Conservation (phyloP, 2,113 vertebrate genomes). For the cattle (Bos taurus) region ARS-UCD2.0 NC_037336.1:1882001-1882500, state of each 20-base stretch:
- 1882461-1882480: neutral
- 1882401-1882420: neutral
- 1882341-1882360: neutral
- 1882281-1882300: neutral
- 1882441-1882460: neutral
- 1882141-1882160: neutral
- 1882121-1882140: neutral
- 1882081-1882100: neutral
- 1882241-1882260: neutral
- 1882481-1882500: neutral
- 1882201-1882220: neutral
- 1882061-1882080: neutral
- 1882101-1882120: neutral
- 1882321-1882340: neutral
- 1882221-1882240: neutral
- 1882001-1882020: neutral
- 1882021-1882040: neutral
- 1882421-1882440: neutral
- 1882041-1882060: neutral
- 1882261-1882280: neutral
- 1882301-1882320: neutral
- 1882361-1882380: neutral
- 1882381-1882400: neutral
- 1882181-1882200: neutral
- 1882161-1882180: neutral